These are phyloP conservation scores for Drosophila pseudoobscura DNA, from an alignment of 1,140 invertebrate species.

Conservation along the genomic window DNA sequence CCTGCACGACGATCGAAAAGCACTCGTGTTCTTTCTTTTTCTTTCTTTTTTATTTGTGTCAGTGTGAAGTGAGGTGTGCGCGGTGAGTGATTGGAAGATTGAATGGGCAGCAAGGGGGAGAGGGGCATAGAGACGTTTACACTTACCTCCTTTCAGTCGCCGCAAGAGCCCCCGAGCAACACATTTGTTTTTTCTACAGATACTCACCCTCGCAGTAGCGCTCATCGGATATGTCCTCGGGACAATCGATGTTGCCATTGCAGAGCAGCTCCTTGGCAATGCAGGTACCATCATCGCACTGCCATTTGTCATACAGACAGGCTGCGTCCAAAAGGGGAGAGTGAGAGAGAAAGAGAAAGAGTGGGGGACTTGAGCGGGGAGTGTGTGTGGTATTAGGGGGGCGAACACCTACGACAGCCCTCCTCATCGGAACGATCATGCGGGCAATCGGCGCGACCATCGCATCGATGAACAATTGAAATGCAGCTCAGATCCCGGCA, in stretches of 20 bases:
- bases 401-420: conserved; percentile 85
- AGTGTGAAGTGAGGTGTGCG: conserved; percentile 4
- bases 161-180: conserved; percentile 3
- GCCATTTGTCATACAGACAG: conserved; percentile 86
- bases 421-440: conserved; percentile 85
- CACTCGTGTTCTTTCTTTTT: conserved; percentile 9
- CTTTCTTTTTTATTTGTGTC: conserved; percentile 13
- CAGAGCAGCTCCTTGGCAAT: conserved; percentile 86
- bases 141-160: conserved; percentile 19
- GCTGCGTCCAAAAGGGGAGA: conserved; percentile 79
- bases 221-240: conserved; percentile 89
- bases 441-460: conserved; percentile 84
- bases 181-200: neutral
- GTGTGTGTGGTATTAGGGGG: neutral
- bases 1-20: conserved; percentile 41
- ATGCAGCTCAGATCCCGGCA: conserved; percentile 89
- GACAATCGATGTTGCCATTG: conserved; percentile 87
- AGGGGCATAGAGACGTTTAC: neutral
- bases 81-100: neutral
- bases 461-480: conserved; percentile 86
- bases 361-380: neutral
- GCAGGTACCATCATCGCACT: conserved; percentile 86
- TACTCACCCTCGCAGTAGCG: conserved; percentile 87
- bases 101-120: too few relatives aligned
- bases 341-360: conserved; percentile 1